Percentiles rank a stretch among this genome's conserved stretches.
phyloP scores from a whole-genome alignment of 1,140 invertebrate genomes.

The Meloidogyne floridensis region DNA sequence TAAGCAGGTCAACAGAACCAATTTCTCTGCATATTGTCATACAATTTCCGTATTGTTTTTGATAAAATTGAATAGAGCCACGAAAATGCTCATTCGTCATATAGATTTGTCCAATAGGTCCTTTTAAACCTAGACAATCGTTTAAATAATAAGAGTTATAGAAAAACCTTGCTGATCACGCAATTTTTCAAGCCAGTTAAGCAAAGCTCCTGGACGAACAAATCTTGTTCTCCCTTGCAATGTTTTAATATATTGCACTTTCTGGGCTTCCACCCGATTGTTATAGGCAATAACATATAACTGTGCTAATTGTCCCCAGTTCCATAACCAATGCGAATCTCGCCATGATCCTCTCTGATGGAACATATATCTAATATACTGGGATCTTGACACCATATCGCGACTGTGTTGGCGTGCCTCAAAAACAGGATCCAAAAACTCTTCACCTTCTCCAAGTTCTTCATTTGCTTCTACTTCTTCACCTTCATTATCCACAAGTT shows the following conservation, averaged over 20 bases:
- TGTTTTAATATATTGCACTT: neutral
- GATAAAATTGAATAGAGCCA: neutral
- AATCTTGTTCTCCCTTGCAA: neutral
- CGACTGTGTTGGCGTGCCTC: neutral
- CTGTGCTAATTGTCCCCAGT: neutral
- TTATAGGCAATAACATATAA: neutral
- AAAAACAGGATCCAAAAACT: neutral
- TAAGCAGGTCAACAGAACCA: neutral
- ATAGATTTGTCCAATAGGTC: neutral
- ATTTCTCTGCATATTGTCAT: neutral
- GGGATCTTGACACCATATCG: neutral
- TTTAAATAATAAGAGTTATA: neutral
- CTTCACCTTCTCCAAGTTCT: conserved; percentile 1
- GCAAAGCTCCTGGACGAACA: neutral
- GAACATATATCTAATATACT: neutral
- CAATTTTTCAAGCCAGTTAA: too few species aligned
- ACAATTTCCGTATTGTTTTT: conserved; percentile 4
- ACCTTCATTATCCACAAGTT: neutral
- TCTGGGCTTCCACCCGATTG: neutral
- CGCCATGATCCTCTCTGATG: neutral
- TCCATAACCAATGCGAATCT: neutral
- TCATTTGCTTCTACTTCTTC: neutral
- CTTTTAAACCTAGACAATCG: neutral
- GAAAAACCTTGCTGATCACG: neutral
- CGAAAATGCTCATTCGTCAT: conserved; percentile 7